Evolutionary conservation across 92 coral and sea anemone genomes (phyloP).

Genomic region (Palythoa grandis): DNA sequence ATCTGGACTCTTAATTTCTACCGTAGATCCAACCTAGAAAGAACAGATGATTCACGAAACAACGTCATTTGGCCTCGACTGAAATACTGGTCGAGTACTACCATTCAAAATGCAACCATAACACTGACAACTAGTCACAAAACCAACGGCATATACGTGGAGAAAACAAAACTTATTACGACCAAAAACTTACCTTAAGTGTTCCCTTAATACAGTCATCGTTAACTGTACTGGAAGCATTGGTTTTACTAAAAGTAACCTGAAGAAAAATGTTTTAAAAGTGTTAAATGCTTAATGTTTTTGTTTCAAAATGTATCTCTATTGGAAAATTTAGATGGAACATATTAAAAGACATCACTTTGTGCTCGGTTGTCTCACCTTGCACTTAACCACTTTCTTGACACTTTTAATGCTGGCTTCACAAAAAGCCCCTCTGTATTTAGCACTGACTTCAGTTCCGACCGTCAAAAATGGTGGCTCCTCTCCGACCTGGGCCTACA

Average conservation of each 20-base stretch:
- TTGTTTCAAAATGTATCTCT: constrained; percentile 27
- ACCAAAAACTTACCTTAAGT: constrained; percentile 71
- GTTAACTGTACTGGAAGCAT: constrained; percentile 79
- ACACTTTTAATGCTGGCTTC: constrained; percentile 96
- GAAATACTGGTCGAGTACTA: constrained; percentile 19
- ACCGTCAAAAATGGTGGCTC: constrained; percentile 97
- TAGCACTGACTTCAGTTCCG: constrained; percentile 99
- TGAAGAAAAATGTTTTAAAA: constrained; percentile 47
- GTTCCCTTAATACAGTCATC: constrained; percentile 92
- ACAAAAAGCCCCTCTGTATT: constrained; percentile 98
- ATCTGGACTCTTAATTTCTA: constrained; percentile 84
- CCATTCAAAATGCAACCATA: background rate
- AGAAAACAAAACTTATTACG: constrained; percentile 7
- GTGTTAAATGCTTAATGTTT: background rate
- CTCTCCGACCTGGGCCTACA: constrained; percentile 89
- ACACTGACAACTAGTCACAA: background rate
- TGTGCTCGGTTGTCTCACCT: constrained; percentile 54
- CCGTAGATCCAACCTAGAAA: constrained; percentile 81
- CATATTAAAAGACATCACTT: constrained; percentile 21
- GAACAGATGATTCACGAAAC: background rate
- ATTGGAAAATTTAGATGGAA: constrained; percentile 16
- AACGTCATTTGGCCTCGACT: background rate
- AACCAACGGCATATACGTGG: background rate
- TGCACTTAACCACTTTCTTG: constrained; percentile 97
- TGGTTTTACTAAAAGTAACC: constrained; percentile 87